These are phyloP conservation scores for Zingel zingel DNA, from an alignment of 2,113 vertebrate species.

Conservation along the genomic window DNA sequence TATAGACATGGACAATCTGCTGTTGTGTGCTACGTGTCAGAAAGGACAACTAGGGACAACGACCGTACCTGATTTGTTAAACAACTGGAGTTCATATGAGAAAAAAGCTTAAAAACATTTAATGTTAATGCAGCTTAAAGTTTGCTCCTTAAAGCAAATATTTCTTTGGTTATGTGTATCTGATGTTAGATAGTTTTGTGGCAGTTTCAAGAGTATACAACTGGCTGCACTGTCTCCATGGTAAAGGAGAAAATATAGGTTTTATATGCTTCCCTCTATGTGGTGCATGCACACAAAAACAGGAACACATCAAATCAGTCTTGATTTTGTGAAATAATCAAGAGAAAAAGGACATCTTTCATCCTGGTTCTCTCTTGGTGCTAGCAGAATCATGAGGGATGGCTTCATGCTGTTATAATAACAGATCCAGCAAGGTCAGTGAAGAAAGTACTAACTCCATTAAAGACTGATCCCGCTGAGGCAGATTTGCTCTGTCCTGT, in stretches of 20 bases:
- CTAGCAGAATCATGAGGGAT: constrained; percentile 32
- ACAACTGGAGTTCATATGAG: too few relatives aligned
- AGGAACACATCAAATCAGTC: not conserved
- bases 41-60: too few relatives aligned
- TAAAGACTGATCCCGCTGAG: constrained; percentile 67
- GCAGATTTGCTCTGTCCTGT: constrained; percentile 63
- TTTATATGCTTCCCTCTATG: not conserved
- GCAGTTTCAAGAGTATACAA: not conserved
- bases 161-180: not conserved
- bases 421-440: constrained; percentile 67
- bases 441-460: constrained; percentile 68
- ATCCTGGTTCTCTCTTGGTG: constrained; percentile 7
- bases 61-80: too few relatives aligned
- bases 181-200: not conserved
- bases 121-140: not conserved
- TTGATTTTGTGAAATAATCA: constrained; percentile 10
- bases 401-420: constrained; percentile 42
- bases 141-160: not conserved
- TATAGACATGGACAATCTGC: too few relatives aligned
- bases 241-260: not conserved
- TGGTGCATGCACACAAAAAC: not conserved
- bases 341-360: constrained; percentile 22
- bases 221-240: not conserved
- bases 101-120: too few relatives aligned
- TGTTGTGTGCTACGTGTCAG: too few relatives aligned